Percentiles rank a stretch among this genome's conserved stretches.
These are phyloP conservation scores for Turritopsis rubra DNA, from an alignment of 30 jellyfish, hydroid and myxozoan species.

Conservation along the genomic window DNA sequence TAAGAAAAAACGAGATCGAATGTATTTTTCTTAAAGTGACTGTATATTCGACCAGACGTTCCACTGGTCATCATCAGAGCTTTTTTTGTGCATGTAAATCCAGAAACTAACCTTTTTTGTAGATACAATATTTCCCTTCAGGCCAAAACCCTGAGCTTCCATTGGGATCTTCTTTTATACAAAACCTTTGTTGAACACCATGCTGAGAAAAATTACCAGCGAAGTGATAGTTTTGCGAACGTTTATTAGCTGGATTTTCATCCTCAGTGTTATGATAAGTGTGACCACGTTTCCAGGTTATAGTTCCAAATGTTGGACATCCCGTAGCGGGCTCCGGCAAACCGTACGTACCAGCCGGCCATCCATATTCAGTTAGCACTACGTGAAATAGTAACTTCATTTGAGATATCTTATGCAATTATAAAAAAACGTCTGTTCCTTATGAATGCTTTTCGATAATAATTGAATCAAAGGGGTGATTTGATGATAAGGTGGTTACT, in stretches of 20 bases:
- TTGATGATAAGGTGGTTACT: not conserved
- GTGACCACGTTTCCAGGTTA: slow-evolving; percentile 78
- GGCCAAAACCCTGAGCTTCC: slow-evolving; percentile 94
- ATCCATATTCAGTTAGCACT: slow-evolving; percentile 60
- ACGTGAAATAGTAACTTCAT: too few species aligned
- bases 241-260: slow-evolving; percentile 82
- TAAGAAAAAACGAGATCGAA: too few species aligned
- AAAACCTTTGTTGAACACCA: slow-evolving; percentile 93
- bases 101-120: slow-evolving; percentile 66
- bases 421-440: too few species aligned
- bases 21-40: too few species aligned
- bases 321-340: slow-evolving; percentile 93
- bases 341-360: slow-evolving; percentile 99
- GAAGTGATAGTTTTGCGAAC: slow-evolving; percentile 89
- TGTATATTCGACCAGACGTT: too few species aligned
- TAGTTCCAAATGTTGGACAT: slow-evolving; percentile 67
- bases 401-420: too few species aligned
- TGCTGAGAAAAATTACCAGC: slow-evolving; percentile 99
- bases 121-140: slow-evolving; percentile 89
- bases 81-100: not conserved
- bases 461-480: not conserved
- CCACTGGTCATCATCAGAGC: not conserved
- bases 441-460: not conserved
- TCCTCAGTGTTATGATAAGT: slow-evolving; percentile 95
- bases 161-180: slow-evolving; percentile 64